Conservation (phyloP, 2,797 vertebrate genomes). For the Tapera naevia region DNA sequence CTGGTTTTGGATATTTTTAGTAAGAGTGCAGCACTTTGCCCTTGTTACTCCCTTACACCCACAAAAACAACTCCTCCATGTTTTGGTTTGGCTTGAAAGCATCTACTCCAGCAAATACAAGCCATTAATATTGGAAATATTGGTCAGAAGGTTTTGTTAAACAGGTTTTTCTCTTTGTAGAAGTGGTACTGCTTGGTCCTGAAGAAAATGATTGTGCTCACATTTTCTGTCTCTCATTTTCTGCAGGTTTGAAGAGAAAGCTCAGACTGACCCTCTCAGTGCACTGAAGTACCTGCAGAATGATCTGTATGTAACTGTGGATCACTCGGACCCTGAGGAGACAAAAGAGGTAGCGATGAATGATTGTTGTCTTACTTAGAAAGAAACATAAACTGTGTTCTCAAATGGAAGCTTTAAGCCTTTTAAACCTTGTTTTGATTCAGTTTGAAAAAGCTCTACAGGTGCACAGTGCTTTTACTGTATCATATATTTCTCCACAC, state of each 20-base stretch:
- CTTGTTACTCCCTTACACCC: not conserved
- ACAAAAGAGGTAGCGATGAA: slow-evolving; percentile 90
- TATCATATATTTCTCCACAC: not conserved
- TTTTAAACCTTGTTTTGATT: not conserved
- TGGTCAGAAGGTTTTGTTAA: not conserved
- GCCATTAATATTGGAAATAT: not conserved
- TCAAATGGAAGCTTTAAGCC: not conserved
- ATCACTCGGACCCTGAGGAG: slow-evolving; percentile 96
- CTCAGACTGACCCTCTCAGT: slow-evolving; percentile 92
- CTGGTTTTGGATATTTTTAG: not conserved
- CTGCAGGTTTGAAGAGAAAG: slow-evolving; percentile 96
- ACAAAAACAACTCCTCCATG: fast-evolving
- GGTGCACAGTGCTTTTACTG: not conserved
- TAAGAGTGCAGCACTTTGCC: not conserved
- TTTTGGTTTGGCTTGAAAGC: not conserved
- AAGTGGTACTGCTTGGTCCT: not conserved
- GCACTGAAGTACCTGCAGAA: slow-evolving; percentile 98
- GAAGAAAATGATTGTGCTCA: not conserved
- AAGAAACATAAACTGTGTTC: not conserved
- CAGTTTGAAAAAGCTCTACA: not conserved
- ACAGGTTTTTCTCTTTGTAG: not conserved
- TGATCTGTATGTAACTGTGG: slow-evolving; percentile 94
- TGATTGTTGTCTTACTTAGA: not conserved
- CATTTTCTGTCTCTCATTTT: not conserved
- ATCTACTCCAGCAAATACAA: fast-evolving